Evolutionary conservation across 1,140 invertebrate genomes (phyloP).

Genomic region (Chrysoperla carnea): DNA sequence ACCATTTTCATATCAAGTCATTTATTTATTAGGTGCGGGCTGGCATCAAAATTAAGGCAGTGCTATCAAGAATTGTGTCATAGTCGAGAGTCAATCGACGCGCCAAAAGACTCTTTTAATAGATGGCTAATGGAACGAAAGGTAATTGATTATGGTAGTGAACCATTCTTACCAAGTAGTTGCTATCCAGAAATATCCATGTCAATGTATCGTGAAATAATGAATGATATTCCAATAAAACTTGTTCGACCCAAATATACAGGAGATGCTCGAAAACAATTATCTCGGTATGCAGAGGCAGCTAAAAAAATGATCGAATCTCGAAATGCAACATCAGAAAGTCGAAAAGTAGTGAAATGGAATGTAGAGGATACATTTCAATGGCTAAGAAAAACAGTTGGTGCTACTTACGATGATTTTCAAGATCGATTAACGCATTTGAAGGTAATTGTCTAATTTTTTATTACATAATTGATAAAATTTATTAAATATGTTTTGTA

Average conservation of each 20-base stretch:
- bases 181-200: slow-evolving; percentile 85
- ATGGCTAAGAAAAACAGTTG: slow-evolving; percentile 86
- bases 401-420: slow-evolving; percentile 91
- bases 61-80: slow-evolving; percentile 91
- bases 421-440: slow-evolving; percentile 60
- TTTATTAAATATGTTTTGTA: slow-evolving; percentile 13
- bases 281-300: slow-evolving; percentile 88
- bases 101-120: slow-evolving; percentile 91
- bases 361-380: slow-evolving; percentile 95
- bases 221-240: slow-evolving; percentile 97
- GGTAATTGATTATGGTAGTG: slow-evolving; percentile 70
- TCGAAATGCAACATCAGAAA: slow-evolving; percentile 78
- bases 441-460: slow-evolving; percentile 26
- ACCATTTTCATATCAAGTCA: too few species aligned
- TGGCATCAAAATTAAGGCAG: slow-evolving; percentile 66
- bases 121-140: slow-evolving; percentile 92
- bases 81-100: slow-evolving; percentile 84
- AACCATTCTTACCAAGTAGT: slow-evolving; percentile 77
- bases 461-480: neutral
- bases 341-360: slow-evolving; percentile 94
- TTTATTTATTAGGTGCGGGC: slow-evolving; percentile 34
- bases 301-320: slow-evolving; percentile 95
- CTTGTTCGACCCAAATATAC: slow-evolving; percentile 87
- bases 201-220: slow-evolving; percentile 93
- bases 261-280: slow-evolving; percentile 87